These are phyloP conservation scores for Hystrix cristata DNA, from an alignment of 2,113 vertebrate species.

Conservation along the genomic window DNA sequence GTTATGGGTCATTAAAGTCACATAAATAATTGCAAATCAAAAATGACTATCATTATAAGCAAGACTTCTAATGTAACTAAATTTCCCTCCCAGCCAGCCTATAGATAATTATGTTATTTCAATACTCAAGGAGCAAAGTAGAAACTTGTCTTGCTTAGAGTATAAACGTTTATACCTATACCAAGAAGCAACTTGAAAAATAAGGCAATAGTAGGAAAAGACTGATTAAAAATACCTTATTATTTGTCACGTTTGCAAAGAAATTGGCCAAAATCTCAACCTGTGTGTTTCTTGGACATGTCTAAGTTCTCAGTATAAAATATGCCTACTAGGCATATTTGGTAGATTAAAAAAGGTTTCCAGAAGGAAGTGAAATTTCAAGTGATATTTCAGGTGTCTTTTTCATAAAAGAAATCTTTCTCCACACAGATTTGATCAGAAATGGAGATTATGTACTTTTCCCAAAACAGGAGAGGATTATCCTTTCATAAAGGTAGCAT, in stretches of 20 bases:
- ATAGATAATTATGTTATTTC: not conserved
- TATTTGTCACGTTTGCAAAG: not conserved
- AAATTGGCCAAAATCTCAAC: not conserved
- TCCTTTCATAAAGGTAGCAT: accelerated
- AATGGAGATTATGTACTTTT: not conserved
- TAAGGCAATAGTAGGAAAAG: too few relatives aligned
- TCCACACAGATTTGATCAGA: too few relatives aligned
- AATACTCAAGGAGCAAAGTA: accelerated
- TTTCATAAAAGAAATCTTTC: not conserved
- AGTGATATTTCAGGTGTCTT: too few relatives aligned
- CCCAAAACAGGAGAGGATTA: too few relatives aligned
- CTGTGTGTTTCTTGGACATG: not conserved
- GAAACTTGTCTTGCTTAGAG: not conserved
- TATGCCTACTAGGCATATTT: accelerated
- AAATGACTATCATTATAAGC: not conserved
- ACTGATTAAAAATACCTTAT: not conserved
- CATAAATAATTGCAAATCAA: not conserved
- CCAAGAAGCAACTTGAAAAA: not conserved
- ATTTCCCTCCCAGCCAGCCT: accelerated
- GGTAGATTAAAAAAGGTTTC: not conserved
- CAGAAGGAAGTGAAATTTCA: too few relatives aligned
- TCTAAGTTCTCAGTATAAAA: not conserved
- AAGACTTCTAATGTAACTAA: not conserved
- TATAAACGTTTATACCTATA: not conserved
- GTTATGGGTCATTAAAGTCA: not conserved